These are phyloP conservation scores for Rugalucina vietnamica DNA, from an alignment of 2,888 invertebrate species.

Conservation along the genomic window DNA sequence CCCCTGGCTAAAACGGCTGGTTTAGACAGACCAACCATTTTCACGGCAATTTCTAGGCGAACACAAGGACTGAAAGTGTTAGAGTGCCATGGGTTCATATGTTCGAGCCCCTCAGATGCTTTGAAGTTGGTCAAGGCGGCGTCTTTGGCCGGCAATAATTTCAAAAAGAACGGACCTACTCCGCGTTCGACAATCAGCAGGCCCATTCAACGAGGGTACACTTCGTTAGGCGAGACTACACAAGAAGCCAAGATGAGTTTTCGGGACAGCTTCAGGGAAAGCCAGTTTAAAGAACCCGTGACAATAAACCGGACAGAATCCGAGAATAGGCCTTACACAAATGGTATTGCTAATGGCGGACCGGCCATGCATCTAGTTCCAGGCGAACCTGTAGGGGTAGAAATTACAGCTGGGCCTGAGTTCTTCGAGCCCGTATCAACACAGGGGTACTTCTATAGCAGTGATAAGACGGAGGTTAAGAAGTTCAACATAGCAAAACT, in stretches of 20 bases:
- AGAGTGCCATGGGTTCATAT: slow-evolving; percentile 83
- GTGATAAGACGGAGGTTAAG: slow-evolving; percentile 72
- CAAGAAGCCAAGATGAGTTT: not conserved
- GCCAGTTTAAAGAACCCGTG: not conserved
- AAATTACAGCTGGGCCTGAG: slow-evolving; percentile 69
- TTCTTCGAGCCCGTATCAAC: slow-evolving; percentile 77
- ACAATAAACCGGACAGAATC: not conserved
- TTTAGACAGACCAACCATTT: slow-evolving; percentile 80
- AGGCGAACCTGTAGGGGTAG: slow-evolving; percentile 55
- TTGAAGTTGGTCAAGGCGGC: slow-evolving; percentile 96
- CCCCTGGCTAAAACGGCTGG: slow-evolving; percentile 72
- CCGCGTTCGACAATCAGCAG: not conserved
- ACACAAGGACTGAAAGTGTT: slow-evolving; percentile 81
- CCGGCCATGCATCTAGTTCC: slow-evolving; percentile 65
- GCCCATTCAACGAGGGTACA: not conserved
- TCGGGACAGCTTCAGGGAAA: not conserved
- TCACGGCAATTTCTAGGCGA: slow-evolving; percentile 81
- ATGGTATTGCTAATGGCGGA: not conserved
- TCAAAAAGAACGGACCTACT: slow-evolving; percentile 45
- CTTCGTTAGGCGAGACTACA: not conserved
- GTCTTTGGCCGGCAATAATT: slow-evolving; percentile 67
- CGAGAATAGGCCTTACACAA: not conserved
- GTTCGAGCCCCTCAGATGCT: slow-evolving; percentile 94
- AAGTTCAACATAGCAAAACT: slow-evolving; percentile 76
- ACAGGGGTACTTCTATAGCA: slow-evolving; percentile 80